A percentile compares a stretch with the other conserved stretches of the same genome.
These are phyloP conservation scores for Dissostichus mawsoni DNA, from an alignment of 2,113 vertebrate species.

Conservation along the genomic window DNA sequence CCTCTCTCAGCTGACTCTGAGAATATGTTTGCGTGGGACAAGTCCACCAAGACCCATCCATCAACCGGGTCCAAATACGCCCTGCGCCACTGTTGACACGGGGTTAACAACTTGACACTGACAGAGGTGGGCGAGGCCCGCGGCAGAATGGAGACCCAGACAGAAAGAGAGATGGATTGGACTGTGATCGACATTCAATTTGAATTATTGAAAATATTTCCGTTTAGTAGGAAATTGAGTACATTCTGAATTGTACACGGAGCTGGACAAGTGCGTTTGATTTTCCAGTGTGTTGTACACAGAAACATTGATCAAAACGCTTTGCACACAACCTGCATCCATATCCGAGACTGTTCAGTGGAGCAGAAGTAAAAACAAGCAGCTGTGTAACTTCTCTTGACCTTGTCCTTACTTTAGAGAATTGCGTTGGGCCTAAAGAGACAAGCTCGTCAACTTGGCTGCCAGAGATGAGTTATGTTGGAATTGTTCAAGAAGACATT, in stretches of 20 bases:
- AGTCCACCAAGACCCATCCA: conserved; percentile 87
- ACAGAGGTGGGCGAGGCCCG: conserved; percentile 78
- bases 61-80: conserved; percentile 81
- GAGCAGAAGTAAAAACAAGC: conserved; percentile 50
- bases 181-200: conserved; percentile 79
- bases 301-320: conserved; percentile 23
- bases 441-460: conserved; percentile 52
- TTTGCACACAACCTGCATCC: conserved; percentile 18
- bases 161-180: conserved; percentile 75
- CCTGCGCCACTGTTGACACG: conserved; percentile 83
- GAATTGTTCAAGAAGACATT: conserved; percentile 67
- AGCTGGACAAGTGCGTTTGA: conserved; percentile 21
- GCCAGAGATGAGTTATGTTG: conserved; percentile 65
- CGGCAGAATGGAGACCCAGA: conserved; percentile 57
- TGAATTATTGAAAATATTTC: conserved; percentile 81
- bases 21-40: conserved; percentile 85
- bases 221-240: conserved; percentile 74
- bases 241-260: conserved; percentile 49
- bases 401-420: conserved; percentile 47
- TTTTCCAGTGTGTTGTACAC: conserved; percentile 19
- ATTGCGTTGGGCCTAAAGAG: conserved; percentile 37
- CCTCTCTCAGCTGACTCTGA: conserved; percentile 82
- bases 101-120: conserved; percentile 90
- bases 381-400: conserved; percentile 4
- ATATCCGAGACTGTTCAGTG: conserved; percentile 16